These are phyloP conservation scores for Sphecodes monilicornis DNA, from an alignment of 2,888 invertebrate genomes.

Conservation along the genomic window DNA sequence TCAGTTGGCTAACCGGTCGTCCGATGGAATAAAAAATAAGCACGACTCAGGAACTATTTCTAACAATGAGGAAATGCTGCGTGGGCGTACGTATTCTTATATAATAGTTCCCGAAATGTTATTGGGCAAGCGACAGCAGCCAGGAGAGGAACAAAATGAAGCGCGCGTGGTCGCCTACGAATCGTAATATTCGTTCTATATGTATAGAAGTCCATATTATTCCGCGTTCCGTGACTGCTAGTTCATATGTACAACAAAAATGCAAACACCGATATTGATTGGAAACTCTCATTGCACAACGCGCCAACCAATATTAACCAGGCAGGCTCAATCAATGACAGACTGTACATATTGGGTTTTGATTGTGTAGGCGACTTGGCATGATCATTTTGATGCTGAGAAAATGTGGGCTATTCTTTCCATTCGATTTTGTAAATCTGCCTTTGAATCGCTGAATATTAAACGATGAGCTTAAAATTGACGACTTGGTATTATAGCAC, in stretches of 20 bases:
- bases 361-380: background rate
- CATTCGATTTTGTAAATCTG: background rate
- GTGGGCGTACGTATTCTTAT: background rate
- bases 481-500: background rate
- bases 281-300: background rate
- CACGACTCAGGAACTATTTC: background rate
- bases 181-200: constrained; percentile 25
- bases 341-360: background rate
- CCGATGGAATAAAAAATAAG: constrained; percentile 15
- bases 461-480: background rate
- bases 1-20: background rate
- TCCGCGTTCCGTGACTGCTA: background rate
- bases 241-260: background rate
- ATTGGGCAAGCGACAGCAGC: constrained; percentile 11
- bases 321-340: background rate
- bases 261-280: background rate
- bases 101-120: constrained; percentile 18
- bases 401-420: background rate
- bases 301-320: background rate
- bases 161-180: constrained; percentile 13
- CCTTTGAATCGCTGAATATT: background rate
- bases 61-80: constrained; percentile 38
- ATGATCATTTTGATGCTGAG: background rate
- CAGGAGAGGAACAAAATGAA: constrained; percentile 20
- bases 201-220: background rate